Conservation (phyloP, 2,113 vertebrate species). For the Donacobius atricapilla region DNA sequence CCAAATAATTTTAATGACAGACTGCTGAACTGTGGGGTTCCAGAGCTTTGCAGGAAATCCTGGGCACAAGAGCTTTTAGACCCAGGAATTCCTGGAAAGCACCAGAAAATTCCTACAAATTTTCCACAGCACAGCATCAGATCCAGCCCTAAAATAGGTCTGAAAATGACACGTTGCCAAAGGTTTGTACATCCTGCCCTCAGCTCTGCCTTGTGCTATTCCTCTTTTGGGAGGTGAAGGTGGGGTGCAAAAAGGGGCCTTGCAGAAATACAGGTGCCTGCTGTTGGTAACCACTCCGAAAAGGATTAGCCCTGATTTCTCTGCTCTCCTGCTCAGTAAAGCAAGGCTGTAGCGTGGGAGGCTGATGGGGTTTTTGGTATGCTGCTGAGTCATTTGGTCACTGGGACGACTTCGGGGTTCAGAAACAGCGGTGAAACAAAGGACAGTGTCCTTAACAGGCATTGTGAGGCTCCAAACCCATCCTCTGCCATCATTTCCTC, state of each 20-base stretch:
- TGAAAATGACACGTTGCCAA: neutral
- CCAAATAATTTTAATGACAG: neutral
- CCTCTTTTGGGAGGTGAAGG: neutral
- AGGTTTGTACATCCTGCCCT: neutral
- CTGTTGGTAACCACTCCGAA: neutral
- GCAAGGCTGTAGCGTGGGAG: neutral
- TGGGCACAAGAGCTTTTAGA: neutral
- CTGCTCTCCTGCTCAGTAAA: neutral
- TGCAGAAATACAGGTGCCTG: neutral
- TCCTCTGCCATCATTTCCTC: neutral
- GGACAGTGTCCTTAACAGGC: neutral
- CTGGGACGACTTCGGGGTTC: neutral
- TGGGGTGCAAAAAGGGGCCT: neutral
- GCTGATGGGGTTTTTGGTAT: neutral
- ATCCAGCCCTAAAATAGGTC: neutral
- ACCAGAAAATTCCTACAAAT: neutral
- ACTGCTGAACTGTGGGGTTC: constrained; percentile 15
- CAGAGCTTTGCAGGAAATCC: neutral
- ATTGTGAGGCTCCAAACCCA: neutral
- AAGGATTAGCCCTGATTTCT: neutral
- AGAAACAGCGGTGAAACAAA: neutral
- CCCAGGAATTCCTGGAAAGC: neutral
- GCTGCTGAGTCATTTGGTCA: neutral
- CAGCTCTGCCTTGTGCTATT: neutral
- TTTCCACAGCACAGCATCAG: neutral